Conservation (phyloP, 2,797 vertebrate genomes). For the Lacerta bilineata region DNA sequence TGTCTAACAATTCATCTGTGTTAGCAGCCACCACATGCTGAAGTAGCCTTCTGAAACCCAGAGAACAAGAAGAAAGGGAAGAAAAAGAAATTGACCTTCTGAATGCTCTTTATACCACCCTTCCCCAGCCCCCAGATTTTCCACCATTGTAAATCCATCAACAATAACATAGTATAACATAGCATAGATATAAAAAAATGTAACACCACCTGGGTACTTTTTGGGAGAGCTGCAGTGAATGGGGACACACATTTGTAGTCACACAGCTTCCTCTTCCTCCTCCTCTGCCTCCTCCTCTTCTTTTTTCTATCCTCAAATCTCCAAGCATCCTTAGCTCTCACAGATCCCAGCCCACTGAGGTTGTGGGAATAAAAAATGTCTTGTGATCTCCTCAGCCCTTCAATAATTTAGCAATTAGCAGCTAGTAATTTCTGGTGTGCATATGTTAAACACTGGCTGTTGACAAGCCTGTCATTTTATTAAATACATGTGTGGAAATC, state of each 20-base stretch:
- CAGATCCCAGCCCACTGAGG: background rate
- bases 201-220: background rate
- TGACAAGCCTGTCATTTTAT: background rate
- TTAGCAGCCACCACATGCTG: background rate
- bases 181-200: too few relatives aligned
- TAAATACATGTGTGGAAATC: background rate
- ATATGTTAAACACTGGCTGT: background rate
- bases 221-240: background rate
- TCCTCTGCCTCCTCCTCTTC: background rate
- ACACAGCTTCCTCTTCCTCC: background rate
- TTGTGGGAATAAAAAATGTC: conserved; percentile 19
- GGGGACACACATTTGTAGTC: background rate
- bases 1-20: background rate
- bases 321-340: background rate
- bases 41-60: too few relatives aligned
- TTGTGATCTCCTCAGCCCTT: conserved; percentile 28
- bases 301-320: background rate
- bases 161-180: background rate
- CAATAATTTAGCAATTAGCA: conserved; percentile 43
- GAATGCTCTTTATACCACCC: background rate
- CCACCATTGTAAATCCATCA: background rate
- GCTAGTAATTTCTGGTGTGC: background rate
- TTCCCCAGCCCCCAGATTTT: background rate
- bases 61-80: background rate
- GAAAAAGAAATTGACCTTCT: background rate